Conservation (phyloP, 1,140 invertebrate genomes). For the Brevipalpus yothersi region DNA sequence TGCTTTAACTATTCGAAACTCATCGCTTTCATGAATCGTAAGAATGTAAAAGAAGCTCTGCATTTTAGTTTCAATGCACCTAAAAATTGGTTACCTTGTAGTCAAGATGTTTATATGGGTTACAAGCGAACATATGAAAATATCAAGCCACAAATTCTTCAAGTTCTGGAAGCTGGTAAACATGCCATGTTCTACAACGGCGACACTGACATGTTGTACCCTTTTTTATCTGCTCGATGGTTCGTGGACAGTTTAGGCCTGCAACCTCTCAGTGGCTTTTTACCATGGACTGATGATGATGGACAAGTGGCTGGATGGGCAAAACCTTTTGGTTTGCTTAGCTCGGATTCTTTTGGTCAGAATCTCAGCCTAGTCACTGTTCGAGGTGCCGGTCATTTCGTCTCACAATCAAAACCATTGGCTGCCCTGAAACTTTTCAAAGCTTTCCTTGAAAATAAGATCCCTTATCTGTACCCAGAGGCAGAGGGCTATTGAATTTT, state of each 20-base stretch:
- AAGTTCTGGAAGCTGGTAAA: conserved; percentile 14
- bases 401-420: conserved; percentile 27
- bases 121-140: no score
- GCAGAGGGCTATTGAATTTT: no score
- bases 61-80: not conserved
- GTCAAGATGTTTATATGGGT: no score
- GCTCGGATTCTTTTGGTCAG: no score
- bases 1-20: no score
- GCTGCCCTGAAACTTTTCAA: conserved; percentile 23
- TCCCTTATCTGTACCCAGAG: no score
- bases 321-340: conserved; percentile 19
- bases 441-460: no score
- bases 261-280: conserved; percentile 10
- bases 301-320: conserved; percentile 22
- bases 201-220: conserved; percentile 31
- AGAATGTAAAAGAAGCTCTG: not conserved
- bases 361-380: conserved; percentile 20
- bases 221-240: conserved; percentile 28
- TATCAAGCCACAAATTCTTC: conserved; percentile 11
- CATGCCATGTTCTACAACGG: conserved; percentile 29
- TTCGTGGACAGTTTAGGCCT: conserved; percentile 21
- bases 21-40: no score
- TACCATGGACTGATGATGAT: conserved; percentile 14
- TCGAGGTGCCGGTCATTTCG: conserved; percentile 29
- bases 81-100: not conserved